A percentile compares a stretch with the other conserved stretches of the same genome.
phyloP scores from a whole-genome alignment of 2,888 invertebrate species.

The Rhimphoctona megacephalus region DNA sequence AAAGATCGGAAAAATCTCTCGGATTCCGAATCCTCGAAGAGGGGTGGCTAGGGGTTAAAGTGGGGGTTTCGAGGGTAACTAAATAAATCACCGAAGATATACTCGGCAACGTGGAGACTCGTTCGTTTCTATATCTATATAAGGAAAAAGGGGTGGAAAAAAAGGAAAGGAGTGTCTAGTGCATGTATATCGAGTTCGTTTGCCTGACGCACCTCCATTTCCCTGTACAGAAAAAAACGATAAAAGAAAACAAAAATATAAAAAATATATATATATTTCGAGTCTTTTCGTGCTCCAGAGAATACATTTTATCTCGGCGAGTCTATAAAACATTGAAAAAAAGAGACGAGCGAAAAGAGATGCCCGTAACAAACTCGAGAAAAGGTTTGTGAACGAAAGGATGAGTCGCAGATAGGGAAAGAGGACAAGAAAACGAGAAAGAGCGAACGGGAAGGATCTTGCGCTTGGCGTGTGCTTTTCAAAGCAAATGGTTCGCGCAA shows the following conservation, averaged over 20 bases:
- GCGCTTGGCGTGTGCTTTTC: constrained; percentile 48
- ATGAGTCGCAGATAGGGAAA: constrained; percentile 43
- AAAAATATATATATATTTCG: constrained; percentile 12
- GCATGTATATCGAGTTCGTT: constrained; percentile 51
- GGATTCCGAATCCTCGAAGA: constrained; percentile 45
- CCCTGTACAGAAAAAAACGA: background rate
- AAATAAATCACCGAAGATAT: constrained; percentile 72
- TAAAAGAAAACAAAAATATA: constrained; percentile 35
- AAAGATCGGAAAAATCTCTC: constrained; percentile 33
- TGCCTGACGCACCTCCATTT: constrained; percentile 23
- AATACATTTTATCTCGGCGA: constrained; percentile 53
- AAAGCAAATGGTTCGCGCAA: constrained; percentile 47
- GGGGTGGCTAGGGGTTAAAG: constrained; percentile 20
- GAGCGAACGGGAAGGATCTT: constrained; percentile 17
- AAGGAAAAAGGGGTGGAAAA: background rate
- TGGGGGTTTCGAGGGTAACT: constrained; percentile 52
- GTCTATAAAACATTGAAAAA: constrained; percentile 27
- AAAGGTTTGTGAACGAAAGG: constrained; percentile 35
- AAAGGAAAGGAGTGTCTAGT: constrained; percentile 26
- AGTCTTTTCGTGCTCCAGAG: constrained; percentile 34
- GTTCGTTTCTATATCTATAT: constrained; percentile 38
- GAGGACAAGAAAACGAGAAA: constrained; percentile 40
- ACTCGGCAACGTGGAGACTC: constrained; percentile 44
- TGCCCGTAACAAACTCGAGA: constrained; percentile 29
- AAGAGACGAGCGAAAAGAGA: constrained; percentile 14